phyloP scores from a whole-genome alignment of 2,113 vertebrate species.

The Oncorhynchus nerka region DNA sequence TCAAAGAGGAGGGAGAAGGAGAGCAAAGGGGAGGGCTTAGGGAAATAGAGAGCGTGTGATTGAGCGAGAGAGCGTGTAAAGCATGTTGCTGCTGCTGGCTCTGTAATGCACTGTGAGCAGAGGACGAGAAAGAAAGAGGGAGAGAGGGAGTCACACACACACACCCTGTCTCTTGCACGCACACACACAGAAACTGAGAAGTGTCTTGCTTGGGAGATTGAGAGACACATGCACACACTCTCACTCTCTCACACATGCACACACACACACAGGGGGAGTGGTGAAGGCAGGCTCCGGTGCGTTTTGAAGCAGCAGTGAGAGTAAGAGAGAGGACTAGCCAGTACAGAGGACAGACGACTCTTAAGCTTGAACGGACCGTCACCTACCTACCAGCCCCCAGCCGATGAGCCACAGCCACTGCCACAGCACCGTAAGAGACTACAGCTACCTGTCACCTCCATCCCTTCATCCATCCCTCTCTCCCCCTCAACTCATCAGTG shows the following conservation, averaged over 20 bases:
- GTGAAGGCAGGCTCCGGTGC: not conserved
- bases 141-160: conserved; percentile 39
- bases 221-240: conserved; percentile 24
- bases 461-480: conserved; percentile 23
- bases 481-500: conserved; percentile 34
- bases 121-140: conserved; percentile 44
- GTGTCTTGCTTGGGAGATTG: conserved; percentile 18
- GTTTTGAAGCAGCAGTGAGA: not conserved
- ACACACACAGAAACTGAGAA: conserved; percentile 29
- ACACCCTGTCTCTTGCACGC: conserved; percentile 27
- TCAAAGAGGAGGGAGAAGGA: conserved; percentile 2
- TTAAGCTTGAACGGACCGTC: not conserved
- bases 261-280: not conserved
- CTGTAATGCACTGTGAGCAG: conserved; percentile 64
- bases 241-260: not conserved
- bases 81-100: conserved; percentile 60
- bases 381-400: not conserved
- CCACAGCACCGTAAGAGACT: conserved; percentile 14
- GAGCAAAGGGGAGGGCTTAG: conserved; percentile 1
- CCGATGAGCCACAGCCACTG: not conserved
- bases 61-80: conserved; percentile 50
- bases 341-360: not conserved
- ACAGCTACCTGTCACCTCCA: conserved; percentile 28
- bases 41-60: not conserved
- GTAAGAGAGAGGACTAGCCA: not conserved